phyloP scores from a whole-genome alignment of 2,888 invertebrate genomes.

The Slavum lentiscoides region DNA sequence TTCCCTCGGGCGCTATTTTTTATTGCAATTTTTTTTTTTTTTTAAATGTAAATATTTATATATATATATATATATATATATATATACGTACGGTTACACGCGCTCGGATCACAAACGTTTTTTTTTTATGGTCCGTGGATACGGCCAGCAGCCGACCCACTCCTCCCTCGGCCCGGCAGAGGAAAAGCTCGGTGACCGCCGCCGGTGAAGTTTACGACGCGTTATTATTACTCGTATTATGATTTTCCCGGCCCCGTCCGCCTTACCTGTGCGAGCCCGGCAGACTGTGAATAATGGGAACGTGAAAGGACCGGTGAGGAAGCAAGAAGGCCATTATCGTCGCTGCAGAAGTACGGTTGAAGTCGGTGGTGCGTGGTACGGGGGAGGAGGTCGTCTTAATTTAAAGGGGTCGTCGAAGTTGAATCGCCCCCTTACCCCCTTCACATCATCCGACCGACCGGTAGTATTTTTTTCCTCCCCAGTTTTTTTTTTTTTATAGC shows the following conservation, averaged over 20 bases:
- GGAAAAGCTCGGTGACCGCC: too few relatives aligned
- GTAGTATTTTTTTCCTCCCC: too few relatives aligned
- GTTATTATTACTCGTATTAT: slow-evolving; percentile 9
- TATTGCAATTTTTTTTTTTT: neutral
- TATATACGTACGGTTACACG: neutral
- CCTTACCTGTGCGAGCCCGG: neutral
- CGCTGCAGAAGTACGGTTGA: too few relatives aligned
- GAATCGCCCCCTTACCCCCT: neutral
- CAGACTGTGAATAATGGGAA: slow-evolving; percentile 44
- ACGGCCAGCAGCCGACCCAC: neutral
- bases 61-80: neutral
- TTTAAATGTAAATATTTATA: too few relatives aligned
- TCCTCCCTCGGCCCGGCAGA: too few relatives aligned
- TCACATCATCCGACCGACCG: too few relatives aligned
- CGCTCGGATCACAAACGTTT: neutral
- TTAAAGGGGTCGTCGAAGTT: slow-evolving; percentile 33
- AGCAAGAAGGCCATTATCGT: slow-evolving; percentile 30
- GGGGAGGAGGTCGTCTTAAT: slow-evolving; percentile 29
- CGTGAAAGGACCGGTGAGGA: too few relatives aligned
- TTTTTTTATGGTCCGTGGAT: slow-evolving; percentile 5
- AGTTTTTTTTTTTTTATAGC: slow-evolving; percentile 32
- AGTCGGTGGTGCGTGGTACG: too few relatives aligned
- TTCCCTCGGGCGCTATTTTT: neutral
- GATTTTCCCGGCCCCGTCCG: neutral
- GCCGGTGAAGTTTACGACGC: slow-evolving; percentile 24